phyloP scores from a whole-genome alignment of 2,113 vertebrate genomes.

The Laticauda laticaudata region DNA sequence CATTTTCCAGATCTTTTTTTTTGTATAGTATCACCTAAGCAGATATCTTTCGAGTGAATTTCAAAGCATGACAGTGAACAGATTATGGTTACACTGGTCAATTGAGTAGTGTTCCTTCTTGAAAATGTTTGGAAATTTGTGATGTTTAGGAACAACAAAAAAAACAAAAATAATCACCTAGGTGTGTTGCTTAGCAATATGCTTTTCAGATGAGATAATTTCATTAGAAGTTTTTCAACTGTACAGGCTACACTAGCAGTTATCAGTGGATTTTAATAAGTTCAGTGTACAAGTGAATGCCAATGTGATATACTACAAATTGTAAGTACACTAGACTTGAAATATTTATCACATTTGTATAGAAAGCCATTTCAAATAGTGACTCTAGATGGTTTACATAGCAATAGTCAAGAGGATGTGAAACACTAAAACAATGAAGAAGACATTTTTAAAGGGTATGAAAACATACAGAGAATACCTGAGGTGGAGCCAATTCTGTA shows the following conservation, averaged over 20 bases:
- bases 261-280: neutral
- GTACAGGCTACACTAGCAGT: neutral
- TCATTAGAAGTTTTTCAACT: neutral
- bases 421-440: neutral
- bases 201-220: neutral
- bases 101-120: constrained; percentile 14
- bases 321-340: neutral
- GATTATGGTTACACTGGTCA: constrained; percentile 46
- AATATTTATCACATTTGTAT: neutral
- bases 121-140: constrained; percentile 32
- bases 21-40: constrained; percentile 51
- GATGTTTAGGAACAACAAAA: constrained; percentile 13
- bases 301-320: neutral
- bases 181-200: neutral
- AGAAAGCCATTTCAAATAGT: neutral
- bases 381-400: neutral
- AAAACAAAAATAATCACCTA: constrained; percentile 15
- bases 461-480: neutral
- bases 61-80: constrained; percentile 59
- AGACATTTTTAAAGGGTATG: neutral
- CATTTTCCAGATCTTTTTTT: constrained; percentile 54
- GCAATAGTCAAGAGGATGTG: neutral
- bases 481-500: neutral
- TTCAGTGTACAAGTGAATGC: neutral
- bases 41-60: constrained; percentile 31